phyloP scores from a whole-genome alignment of 2,797 vertebrate species.

The Sebastes nivosus region DNA sequence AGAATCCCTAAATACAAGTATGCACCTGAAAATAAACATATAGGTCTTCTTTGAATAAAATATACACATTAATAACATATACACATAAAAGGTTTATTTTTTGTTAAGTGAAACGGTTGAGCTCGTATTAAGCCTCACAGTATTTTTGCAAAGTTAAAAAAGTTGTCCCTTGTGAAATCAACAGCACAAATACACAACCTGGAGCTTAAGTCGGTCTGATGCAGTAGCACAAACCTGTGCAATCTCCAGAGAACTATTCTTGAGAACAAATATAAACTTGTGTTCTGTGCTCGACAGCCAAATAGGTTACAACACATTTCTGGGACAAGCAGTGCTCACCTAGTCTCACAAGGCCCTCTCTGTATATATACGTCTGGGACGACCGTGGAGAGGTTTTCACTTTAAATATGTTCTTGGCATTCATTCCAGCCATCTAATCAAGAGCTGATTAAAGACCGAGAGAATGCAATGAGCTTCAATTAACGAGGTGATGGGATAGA shows the following conservation, averaged over 20 bases:
- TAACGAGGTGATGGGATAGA: conserved; percentile 49
- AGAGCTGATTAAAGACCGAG: conserved; percentile 33
- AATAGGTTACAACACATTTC: conserved; percentile 42
- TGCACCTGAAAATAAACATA: too few relatives aligned
- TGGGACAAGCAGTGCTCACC: conserved; percentile 31
- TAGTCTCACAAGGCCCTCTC: conserved; percentile 21
- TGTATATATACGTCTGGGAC: conserved; percentile 24
- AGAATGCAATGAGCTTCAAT: conserved; percentile 41
- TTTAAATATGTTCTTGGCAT: conserved; percentile 38
- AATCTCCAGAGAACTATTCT: conserved; percentile 47
- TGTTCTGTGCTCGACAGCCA: conserved; percentile 24
- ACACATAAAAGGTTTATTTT: neutral
- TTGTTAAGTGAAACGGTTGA: neutral
- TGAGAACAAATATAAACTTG: conserved; percentile 57
- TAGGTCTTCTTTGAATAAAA: neutral
- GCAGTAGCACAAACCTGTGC: conserved; percentile 17
- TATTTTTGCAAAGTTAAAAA: neutral
- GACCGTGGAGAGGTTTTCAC: neutral
- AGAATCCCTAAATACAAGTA: too few relatives aligned
- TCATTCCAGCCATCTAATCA: conserved; percentile 35
- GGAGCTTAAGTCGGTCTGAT: conserved; percentile 23
- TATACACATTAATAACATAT: neutral
- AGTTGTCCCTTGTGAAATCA: conserved; percentile 1
- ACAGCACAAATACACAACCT: conserved; percentile 25
- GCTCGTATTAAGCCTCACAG: neutral